Base-by-base conservation (phyloP, 2,888 invertebrate genomes). In the Rhamnusium bicolor region DNA sequence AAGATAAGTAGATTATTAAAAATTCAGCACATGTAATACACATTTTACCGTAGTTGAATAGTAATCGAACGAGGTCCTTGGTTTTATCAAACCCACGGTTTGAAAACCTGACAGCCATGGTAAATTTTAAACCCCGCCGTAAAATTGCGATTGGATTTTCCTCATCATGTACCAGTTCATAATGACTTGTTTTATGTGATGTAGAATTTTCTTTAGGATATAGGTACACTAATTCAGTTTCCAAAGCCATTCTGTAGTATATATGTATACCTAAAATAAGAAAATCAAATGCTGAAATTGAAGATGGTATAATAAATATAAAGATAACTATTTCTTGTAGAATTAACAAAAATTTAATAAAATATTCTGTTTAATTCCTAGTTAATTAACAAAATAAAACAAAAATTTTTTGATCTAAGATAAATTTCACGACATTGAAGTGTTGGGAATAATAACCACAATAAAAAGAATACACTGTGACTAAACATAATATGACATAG, bases 81-180 rank as follows among this genome's bases (percentile, higher is more conserved):
- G 87, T 88, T 65, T 91, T 90, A 73, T 93, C 90, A 82, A 91
- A 94, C 0, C 89, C 89, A 29, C 94, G 88, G 79, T 90, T 87
- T 83, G 83, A 80, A 85, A 95, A 94, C 54, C 92, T 88, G 18
- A 95, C 85, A 0, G 92, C 92, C 4, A 94, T 88, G 73, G 91
- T 92, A 88, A 96, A 95, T 0, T 91, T 90, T 82, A 93, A 92
- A 0, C 95, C 95, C 24, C 95, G 90, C 3, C 95, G 90, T 1
- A 95, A 89, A 19, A 96, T 91, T 0, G 94, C 90, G 0, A 90
- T 90, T 0, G 92, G 91, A 54, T 76, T 75, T 2, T 91, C 90
- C 32, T 92, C 92, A n/a, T 91, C 89, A 76, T 93, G 92, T 0
- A 93, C 91, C 72, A 92, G 86, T 84, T 94, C 94, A 83, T 90